Evolutionary conservation across 2,888 invertebrate genomes (phyloP).

Genomic region (Cyclophora punctaria): DNA sequence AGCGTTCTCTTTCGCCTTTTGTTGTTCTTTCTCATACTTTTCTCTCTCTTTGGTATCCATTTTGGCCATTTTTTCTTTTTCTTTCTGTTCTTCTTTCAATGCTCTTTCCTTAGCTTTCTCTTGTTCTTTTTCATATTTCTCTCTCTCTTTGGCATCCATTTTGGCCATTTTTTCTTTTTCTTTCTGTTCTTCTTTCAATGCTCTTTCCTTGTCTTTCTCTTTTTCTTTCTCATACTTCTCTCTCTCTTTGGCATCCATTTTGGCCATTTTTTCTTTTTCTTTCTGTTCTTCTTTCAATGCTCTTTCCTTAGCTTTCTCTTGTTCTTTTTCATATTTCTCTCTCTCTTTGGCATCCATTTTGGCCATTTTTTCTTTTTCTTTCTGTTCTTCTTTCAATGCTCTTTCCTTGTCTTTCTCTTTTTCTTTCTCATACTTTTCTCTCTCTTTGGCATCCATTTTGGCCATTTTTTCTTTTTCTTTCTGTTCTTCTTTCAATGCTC

Average conservation of each 20-base stretch:
- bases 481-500: slow-evolving; percentile 3
- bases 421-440: slow-evolving; percentile 11
- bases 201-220: background rate
- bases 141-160: slow-evolving; percentile 6
- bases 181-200: background rate
- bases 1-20: background rate
- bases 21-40: background rate
- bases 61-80: background rate
- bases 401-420: background rate
- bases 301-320: slow-evolving; percentile 3
- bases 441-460: slow-evolving; percentile 8
- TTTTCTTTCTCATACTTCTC: background rate
- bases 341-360: background rate
- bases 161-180: slow-evolving; percentile 7
- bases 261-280: no score
- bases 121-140: slow-evolving; percentile 1
- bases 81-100: background rate
- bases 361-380: no score
- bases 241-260: slow-evolving; percentile 4
- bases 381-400: no score
- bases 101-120: background rate
- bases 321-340: slow-evolving; percentile 1
- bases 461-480: slow-evolving; percentile 10
- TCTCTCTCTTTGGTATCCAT: slow-evolving; percentile 1
- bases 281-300: background rate